These are phyloP conservation scores for Spicauda simplicius DNA, from an alignment of 2,888 invertebrate genomes.

Conservation along the genomic window DNA sequence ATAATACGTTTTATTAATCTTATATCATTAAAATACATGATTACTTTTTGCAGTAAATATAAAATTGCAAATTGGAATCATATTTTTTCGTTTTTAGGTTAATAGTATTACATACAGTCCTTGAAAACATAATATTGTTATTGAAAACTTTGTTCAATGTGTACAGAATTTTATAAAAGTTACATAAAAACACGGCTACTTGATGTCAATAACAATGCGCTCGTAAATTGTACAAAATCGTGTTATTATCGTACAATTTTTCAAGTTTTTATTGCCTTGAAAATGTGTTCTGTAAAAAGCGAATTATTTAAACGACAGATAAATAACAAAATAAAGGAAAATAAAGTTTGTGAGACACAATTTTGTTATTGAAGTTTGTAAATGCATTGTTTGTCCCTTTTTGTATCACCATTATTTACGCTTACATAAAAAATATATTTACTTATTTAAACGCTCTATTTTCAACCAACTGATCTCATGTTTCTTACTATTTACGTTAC, in stretches of 20 bases:
- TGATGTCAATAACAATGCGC: background rate
- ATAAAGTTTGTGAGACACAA: background rate
- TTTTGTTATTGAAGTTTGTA: slow-evolving; percentile 22
- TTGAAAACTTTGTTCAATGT: too few species aligned
- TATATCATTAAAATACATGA: too few species aligned
- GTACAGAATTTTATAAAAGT: background rate
- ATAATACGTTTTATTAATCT: too few species aligned
- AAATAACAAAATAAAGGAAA: slow-evolving; percentile 23
- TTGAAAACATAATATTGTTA: too few species aligned
- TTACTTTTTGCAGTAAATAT: too few species aligned
- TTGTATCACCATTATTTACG: background rate
- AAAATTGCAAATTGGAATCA: too few species aligned
- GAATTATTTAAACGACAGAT: slow-evolving; percentile 6
- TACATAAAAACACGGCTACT: slow-evolving; percentile 13
- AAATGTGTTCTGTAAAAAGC: slow-evolving; percentile 5
- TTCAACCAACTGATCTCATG: too few species aligned
- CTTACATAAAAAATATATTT: too few species aligned
- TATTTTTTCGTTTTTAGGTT: too few species aligned
- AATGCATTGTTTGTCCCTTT: slow-evolving; percentile 8
- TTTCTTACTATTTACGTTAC: too few species aligned
- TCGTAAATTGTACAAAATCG: background rate
- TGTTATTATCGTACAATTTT: background rate
- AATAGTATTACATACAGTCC: too few species aligned
- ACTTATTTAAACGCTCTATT: too few species aligned
- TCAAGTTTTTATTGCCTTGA: slow-evolving; percentile 10